Percentiles rank a stretch among this genome's conserved stretches.
phyloP scores from a whole-genome alignment of 2,797 vertebrate species.

The Ibycter americanus region DNA sequence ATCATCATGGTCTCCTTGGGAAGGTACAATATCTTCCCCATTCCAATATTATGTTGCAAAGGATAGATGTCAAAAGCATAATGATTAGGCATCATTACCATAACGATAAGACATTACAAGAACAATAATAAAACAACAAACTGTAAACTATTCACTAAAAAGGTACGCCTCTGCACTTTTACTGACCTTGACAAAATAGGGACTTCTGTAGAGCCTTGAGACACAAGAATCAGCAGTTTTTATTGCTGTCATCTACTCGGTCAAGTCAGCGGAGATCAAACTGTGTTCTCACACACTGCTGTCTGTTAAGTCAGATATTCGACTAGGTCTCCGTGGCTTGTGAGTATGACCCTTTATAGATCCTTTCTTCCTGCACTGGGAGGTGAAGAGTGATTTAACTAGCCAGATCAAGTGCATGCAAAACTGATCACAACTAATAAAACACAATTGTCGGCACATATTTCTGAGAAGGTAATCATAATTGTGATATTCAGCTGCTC shows the following conservation, averaged over 20 bases:
- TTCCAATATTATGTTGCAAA: background rate
- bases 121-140: background rate
- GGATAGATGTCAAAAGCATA: background rate
- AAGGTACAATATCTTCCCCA: background rate
- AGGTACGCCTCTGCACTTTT: background rate
- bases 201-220: background rate
- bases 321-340: background rate
- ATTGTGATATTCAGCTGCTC: background rate
- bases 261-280: background rate
- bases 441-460: background rate
- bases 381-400: background rate
- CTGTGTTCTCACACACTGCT: background rate
- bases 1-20: background rate
- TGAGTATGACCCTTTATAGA: background rate
- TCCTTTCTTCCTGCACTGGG: background rate
- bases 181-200: background rate
- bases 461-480: background rate
- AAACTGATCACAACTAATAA: background rate
- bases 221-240: background rate
- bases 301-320: background rate
- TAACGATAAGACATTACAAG: background rate
- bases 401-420: background rate
- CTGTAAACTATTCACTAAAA: background rate
- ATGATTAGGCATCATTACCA: background rate
- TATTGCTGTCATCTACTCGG: background rate